A percentile compares a stretch with the other conserved stretches of the same genome.
phyloP scores from a whole-genome alignment of 2,113 vertebrate genomes.

The Ailurus styani region DNA sequence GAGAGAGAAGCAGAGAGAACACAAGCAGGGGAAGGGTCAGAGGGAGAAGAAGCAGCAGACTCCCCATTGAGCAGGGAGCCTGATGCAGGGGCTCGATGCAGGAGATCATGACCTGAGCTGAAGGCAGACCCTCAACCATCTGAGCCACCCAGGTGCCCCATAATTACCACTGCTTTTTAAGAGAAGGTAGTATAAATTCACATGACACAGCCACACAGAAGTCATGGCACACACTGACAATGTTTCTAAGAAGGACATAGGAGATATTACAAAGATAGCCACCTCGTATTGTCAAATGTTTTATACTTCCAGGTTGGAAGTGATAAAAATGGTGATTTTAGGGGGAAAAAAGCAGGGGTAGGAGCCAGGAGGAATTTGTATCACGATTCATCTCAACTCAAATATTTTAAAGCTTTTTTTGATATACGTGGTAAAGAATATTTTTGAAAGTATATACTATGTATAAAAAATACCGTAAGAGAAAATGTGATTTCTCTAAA shows the following conservation, averaged over 20 bases:
- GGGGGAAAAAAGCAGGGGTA: not conserved
- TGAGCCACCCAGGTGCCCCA: not conserved
- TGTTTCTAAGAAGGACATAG: not conserved
- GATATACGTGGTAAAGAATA: not conserved
- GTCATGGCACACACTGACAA: not conserved
- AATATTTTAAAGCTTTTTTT: not conserved
- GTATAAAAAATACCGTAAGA: not conserved
- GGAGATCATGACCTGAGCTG: not conserved
- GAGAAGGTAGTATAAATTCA: not conserved
- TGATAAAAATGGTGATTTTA: not conserved
- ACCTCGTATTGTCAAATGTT: not conserved
- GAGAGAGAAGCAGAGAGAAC: too few species aligned
- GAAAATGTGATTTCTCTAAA: not conserved
- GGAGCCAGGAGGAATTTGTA: not conserved
- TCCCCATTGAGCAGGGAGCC: not conserved
- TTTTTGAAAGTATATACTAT: not conserved
- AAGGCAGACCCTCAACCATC: not conserved
- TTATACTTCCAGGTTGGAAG: not conserved
- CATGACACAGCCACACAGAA: not conserved
- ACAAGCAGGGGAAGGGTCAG: too few species aligned
- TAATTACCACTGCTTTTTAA: not conserved
- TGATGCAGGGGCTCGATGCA: too few species aligned
- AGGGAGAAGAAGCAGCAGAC: not conserved
- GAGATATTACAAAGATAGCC: not conserved
- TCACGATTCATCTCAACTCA: not conserved